Conservation (phyloP, 1,140 invertebrate genomes). For the Drosophila gunungcola region DNA sequence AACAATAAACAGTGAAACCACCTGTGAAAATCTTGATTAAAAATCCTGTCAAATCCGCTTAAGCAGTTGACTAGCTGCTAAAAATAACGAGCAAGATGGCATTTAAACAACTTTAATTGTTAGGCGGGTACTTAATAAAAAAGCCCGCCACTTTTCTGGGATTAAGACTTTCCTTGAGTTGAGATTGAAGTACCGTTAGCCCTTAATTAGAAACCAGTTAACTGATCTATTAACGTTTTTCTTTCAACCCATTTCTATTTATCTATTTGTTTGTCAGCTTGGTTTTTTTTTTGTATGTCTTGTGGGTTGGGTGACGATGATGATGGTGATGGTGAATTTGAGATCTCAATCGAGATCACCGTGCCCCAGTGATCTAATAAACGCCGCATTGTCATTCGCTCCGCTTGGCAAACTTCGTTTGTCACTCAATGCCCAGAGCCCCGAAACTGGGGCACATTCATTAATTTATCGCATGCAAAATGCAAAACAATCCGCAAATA, state of each 20-base stretch:
- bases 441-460: conserved; percentile 70
- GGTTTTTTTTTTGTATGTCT: conserved; percentile 13
- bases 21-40: background rate
- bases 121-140: conserved; percentile 15
- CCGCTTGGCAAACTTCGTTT: conserved; percentile 46
- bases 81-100: conserved; percentile 11
- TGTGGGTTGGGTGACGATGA: background rate
- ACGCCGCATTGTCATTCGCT: conserved; percentile 54
- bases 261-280: conserved; percentile 5
- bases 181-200: conserved; percentile 19
- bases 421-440: conserved; percentile 52
- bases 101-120: conserved; percentile 19
- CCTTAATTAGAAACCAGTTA: conserved; percentile 50
- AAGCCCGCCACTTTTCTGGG: conserved; percentile 7
- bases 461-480: conserved; percentile 76
- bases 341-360: conserved; percentile 18
- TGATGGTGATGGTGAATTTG: background rate
- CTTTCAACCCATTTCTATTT: conserved; percentile 14
- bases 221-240: conserved; percentile 49
- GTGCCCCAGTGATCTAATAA: conserved; percentile 62
- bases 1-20: background rate
- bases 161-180: conserved; percentile 31
- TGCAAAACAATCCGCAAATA: conserved; percentile 64
- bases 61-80: conserved; percentile 11
- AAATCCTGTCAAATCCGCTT: conserved; percentile 31